phyloP scores from a whole-genome alignment of 2,797 vertebrate species.

The Lacerta agilis region DNA sequence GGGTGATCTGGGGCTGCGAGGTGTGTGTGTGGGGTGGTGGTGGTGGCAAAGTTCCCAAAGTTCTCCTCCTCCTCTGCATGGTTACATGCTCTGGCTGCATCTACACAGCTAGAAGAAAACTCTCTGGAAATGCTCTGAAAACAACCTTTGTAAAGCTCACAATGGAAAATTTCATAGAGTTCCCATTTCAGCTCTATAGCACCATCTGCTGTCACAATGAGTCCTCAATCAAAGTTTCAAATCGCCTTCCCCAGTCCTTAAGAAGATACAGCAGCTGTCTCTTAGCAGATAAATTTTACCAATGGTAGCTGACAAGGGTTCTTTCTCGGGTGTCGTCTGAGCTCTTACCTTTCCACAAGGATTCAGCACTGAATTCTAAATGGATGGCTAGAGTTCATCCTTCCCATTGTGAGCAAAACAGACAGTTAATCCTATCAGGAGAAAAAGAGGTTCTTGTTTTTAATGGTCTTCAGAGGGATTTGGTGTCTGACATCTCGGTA shows the following conservation, averaged over 20 bases:
- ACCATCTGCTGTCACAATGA: no score
- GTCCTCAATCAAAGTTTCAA: neutral
- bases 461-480: constrained; percentile 43
- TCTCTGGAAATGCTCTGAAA: no score
- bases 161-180: no score
- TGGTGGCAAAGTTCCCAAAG: no score
- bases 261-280: neutral
- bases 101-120: no score
- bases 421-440: constrained; percentile 12
- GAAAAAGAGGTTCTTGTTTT: constrained; percentile 37
- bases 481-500: neutral
- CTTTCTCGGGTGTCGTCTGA: neutral
- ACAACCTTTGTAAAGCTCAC: no score
- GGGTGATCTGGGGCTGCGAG: no score
- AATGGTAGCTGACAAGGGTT: neutral
- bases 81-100: no score
- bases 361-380: constrained; percentile 8
- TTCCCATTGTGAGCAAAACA: constrained; percentile 41
- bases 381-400: constrained; percentile 35
- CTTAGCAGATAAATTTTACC: neutral
- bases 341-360: neutral
- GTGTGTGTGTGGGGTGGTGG: no score
- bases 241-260: neutral
- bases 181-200: no score
- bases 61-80: no score